These are phyloP conservation scores for Neomonachus schauinslandi DNA, from an alignment of 2,113 vertebrate genomes.

Conservation along the genomic window DNA sequence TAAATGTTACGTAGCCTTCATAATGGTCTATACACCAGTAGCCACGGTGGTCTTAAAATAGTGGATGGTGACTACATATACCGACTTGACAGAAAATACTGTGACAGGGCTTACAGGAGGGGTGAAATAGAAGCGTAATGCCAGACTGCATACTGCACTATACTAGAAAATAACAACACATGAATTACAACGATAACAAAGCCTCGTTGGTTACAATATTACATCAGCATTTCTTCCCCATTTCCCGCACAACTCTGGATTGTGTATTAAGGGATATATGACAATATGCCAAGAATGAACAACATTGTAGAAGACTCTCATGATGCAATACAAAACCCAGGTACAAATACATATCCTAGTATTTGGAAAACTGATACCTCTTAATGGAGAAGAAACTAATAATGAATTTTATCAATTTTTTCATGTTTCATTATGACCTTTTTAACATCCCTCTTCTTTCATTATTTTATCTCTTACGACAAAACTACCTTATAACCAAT, in stretches of 20 bases:
- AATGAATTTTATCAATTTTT: background rate
- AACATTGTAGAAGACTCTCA: background rate
- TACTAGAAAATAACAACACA: background rate
- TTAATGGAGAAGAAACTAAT: background rate
- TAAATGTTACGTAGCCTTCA: background rate
- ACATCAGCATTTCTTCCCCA: background rate
- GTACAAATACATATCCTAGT: background rate
- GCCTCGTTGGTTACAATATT: background rate
- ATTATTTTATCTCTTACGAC: background rate
- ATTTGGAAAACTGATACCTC: background rate
- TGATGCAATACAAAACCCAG: background rate
- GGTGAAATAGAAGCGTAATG: background rate
- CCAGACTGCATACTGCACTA: background rate
- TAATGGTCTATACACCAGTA: background rate
- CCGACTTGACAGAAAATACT: background rate
- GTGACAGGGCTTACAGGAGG: background rate
- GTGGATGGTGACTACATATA: background rate
- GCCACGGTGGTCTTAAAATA: background rate
- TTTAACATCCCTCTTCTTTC: background rate
- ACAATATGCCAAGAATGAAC: background rate
- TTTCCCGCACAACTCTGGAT: background rate
- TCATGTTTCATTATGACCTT: background rate
- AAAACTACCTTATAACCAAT: background rate
- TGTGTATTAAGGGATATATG: background rate
- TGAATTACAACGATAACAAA: background rate